Evolutionary conservation across 2,888 invertebrate species (phyloP).

Genomic region (Hymenopus coronatus): DNA sequence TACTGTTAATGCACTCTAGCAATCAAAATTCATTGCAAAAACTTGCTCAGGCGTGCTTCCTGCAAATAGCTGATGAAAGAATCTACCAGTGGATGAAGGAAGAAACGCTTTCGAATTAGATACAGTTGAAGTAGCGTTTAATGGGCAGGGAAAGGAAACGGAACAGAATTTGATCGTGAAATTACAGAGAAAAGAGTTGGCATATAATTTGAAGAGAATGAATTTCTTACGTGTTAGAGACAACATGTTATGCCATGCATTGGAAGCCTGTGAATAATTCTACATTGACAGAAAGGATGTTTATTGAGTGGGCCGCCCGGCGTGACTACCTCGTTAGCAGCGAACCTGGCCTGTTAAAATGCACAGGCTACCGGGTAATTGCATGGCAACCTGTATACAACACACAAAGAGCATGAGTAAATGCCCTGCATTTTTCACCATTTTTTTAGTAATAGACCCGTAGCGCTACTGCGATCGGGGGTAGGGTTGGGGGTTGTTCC

Average conservation of each 20-base stretch:
- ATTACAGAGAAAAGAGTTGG: not conserved
- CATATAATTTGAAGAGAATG: not conserved
- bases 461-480: not conserved
- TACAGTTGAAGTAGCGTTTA: no score
- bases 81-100: no score
- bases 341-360: not conserved
- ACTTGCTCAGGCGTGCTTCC: no score
- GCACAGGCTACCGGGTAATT: slow-evolving; percentile 6
- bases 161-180: not conserved
- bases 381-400: slow-evolving; percentile 1
- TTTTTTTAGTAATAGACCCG: slow-evolving; percentile 14
- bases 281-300: not conserved
- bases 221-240: not conserved
- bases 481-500: not conserved
- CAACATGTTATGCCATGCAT: not conserved
- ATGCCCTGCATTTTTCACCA: slow-evolving; percentile 18
- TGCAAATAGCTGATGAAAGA: no score
- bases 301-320: not conserved
- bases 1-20: no score
- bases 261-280: not conserved
- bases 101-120: no score
- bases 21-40: no score
- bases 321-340: not conserved
- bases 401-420: slow-evolving; percentile 19
- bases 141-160: not conserved